phyloP scores from a whole-genome alignment of 2,113 vertebrate genomes.

The Eclectus roratus region DNA sequence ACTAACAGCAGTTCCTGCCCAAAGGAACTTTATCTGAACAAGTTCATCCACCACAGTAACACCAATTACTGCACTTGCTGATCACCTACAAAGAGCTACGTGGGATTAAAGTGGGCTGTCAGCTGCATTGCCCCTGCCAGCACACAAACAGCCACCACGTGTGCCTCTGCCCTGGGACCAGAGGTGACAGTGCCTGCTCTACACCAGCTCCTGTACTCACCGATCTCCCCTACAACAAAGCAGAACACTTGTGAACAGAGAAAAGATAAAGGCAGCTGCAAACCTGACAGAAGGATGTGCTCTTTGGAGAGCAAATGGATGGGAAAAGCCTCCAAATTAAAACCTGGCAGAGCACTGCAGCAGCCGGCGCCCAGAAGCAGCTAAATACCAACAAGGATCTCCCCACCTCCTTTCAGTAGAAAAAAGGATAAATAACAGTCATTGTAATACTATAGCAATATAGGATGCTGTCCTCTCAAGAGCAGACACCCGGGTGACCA shows the following conservation, averaged over 20 bases:
- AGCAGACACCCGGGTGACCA: background rate
- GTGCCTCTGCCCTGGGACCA: background rate
- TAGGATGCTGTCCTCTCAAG: background rate
- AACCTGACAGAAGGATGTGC: background rate
- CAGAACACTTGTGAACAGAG: background rate
- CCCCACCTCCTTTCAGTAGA: background rate
- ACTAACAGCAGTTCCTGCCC: background rate
- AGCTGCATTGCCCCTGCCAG: background rate
- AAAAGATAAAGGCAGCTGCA: background rate
- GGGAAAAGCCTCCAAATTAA: background rate
- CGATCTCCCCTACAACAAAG: background rate
- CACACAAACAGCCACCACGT: background rate
- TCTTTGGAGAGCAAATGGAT: background rate
- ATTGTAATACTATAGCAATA: background rate
- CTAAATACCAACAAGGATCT: background rate
- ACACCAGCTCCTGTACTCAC: fast-evolving
- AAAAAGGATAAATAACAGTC: background rate
- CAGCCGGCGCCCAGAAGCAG: background rate
- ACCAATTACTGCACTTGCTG: background rate
- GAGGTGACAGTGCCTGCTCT: fast-evolving
- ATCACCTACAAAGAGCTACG: background rate
- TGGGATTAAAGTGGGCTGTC: background rate
- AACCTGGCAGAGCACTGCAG: background rate
- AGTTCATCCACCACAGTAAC: background rate
- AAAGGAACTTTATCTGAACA: background rate